Base-by-base conservation (phyloP, 2,888 invertebrate genomes). In the Meghimatium bilineatum region DNA sequence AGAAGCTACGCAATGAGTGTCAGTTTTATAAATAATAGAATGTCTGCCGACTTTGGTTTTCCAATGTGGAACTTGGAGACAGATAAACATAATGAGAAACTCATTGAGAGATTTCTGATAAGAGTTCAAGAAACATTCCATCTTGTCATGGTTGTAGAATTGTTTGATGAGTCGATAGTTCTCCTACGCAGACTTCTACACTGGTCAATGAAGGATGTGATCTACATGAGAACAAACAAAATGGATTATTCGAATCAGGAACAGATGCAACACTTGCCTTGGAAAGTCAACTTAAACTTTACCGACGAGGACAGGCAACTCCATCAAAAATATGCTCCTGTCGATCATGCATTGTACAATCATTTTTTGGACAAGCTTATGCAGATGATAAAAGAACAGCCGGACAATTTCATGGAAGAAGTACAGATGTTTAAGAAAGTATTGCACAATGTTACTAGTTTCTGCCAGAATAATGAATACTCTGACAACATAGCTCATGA, bases 151-250 rank as follows among this genome's bases (percentile, higher is more conserved):
- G 85, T 89, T 26, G 80, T 84, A 1, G 89, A 90, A 32, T 60
- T 84, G 32, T 88, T 90, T 36, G 87, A 89, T 34, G 88, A 89
- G 76, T 89, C 88, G 0, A 63, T 89, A 63, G 81, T 89, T 38
- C 85, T 89, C 26, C 75, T 89, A n/a, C 86, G 87, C 44, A 80
- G 88, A 34, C 34, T 85, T n/a, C 74, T 89, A 34, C 86, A 87
- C 67, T 89, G 89, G 89, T 83, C 44, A 6, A 77, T 83, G 17
- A 84, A 87, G 36, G 89, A 90, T 82, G 84, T 89, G 10, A 52
- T 89, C 23, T 87, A 87, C 71, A 56, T 88, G 29, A 69, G 75
- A 34, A 78, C 84, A 36, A 83, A 85, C 66, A 67, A 36, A 20
- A 32, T 56, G 29, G 49, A 36, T 14, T 20, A 34, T n/a, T 44